Percentiles rank a stretch among this genome's conserved stretches.
phyloP scores from a whole-genome alignment of 2,888 invertebrate genomes.

The Eulithis testata region DNA sequence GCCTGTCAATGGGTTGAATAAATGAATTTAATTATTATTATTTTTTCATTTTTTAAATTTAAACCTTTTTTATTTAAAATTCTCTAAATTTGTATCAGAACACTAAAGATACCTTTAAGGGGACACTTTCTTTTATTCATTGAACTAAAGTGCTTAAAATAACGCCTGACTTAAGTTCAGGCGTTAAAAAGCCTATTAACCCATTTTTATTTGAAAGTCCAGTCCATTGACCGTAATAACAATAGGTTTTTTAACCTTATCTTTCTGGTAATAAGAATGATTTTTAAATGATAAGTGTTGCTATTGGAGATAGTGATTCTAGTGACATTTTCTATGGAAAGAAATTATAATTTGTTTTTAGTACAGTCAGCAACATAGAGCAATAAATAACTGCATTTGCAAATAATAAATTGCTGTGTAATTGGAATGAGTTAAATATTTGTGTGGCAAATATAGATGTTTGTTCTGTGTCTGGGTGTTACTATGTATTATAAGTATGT shows the following conservation, averaged over 20 bases:
- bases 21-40: no score
- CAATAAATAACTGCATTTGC: no score
- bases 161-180: conserved; percentile 71
- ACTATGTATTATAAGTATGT: no score
- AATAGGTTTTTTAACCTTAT: conserved; percentile 39
- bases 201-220: conserved; percentile 77
- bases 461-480: no score
- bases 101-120: neutral
- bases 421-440: no score
- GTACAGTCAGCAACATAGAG: neutral
- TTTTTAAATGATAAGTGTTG: conserved; percentile 9
- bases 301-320: conserved; percentile 5
- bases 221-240: conserved; percentile 40
- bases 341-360: neutral
- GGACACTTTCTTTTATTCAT: conserved; percentile 21
- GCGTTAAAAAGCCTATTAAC: conserved; percentile 81
- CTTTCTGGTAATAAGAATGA: neutral
- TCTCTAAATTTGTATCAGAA: neutral
- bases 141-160: conserved; percentile 65
- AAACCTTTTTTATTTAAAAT: neutral
- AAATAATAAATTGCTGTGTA: no score
- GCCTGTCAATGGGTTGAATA: no score
- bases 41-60: no score
- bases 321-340: neutral
- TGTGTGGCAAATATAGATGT: no score